Evolutionary conservation across 2,113 vertebrate genomes (phyloP).

Genomic region (Isichthys henryi): DNA sequence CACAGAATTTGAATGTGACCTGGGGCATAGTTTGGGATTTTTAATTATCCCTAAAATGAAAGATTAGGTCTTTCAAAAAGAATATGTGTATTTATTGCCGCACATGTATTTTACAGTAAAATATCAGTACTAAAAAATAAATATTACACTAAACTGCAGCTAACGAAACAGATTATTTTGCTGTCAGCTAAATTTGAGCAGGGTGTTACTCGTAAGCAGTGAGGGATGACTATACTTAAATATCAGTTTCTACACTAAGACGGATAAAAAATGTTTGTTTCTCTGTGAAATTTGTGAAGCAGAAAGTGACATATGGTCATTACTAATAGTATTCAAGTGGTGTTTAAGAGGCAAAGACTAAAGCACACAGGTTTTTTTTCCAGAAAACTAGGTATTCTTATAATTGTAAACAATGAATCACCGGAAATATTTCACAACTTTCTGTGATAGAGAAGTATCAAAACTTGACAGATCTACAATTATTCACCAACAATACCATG

Average conservation of each 20-base stretch:
- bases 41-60: neutral
- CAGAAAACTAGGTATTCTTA: neutral
- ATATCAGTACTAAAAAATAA: neutral
- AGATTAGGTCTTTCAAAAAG: neutral
- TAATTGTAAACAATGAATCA: neutral
- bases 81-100: neutral
- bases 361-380: neutral
- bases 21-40: neutral
- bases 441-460: neutral
- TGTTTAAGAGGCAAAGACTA: neutral
- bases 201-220: neutral
- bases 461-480: neutral
- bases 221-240: neutral
- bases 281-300: neutral
- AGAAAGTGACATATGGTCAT: neutral
- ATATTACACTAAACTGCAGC: neutral
- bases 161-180: neutral
- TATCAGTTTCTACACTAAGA: neutral
- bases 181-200: neutral
- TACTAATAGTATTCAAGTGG: neutral
- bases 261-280: neutral
- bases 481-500: neutral
- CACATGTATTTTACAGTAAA: neutral
- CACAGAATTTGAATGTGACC: neutral
- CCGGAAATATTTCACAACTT: neutral